Conservation (phyloP, 1,140 invertebrate genomes). For the Drosophila kepulauana region DNA sequence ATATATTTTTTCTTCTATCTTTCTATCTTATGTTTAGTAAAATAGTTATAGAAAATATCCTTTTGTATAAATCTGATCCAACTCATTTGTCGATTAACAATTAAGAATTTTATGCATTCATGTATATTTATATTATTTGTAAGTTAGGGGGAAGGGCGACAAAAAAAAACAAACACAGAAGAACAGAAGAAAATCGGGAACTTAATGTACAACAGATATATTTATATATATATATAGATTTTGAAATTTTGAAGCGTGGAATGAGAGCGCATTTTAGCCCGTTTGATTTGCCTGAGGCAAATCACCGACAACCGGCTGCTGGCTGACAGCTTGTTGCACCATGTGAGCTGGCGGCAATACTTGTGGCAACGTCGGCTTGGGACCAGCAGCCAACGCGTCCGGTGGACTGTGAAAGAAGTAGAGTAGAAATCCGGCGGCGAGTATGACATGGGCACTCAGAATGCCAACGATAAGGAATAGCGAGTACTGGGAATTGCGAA, state of each 20-base stretch:
- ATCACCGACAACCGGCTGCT: conserved; percentile 16
- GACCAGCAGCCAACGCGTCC: conserved; percentile 1
- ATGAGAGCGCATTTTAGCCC: conserved; percentile 41
- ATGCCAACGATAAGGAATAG: conserved; percentile 89
- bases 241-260: conserved; percentile 23
- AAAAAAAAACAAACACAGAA: not conserved
- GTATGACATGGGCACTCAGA: conserved; percentile 90
- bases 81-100: conserved; percentile 4
- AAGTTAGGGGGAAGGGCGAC: not conserved
- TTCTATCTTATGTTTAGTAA: no score
- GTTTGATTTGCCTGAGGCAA: conserved; percentile 46
- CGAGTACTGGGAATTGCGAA: conserved; percentile 89
- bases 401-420: conserved; percentile 87
- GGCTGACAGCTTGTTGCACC: conserved; percentile 4
- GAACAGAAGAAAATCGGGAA: conserved; percentile 19
- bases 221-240: not conserved
- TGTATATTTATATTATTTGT: no score
- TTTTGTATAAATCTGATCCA: no score
- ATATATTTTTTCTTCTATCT: no score
- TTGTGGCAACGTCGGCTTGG: conserved; percentile 30
- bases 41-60: no score
- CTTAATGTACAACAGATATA: conserved; percentile 46
- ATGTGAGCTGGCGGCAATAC: not conserved
- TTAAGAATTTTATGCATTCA: conserved; percentile 10
- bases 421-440: conserved; percentile 94